Conservation (phyloP, 37 sponge, comb jelly and placozoan genomes). For the Oopsacas minuta region DNA sequence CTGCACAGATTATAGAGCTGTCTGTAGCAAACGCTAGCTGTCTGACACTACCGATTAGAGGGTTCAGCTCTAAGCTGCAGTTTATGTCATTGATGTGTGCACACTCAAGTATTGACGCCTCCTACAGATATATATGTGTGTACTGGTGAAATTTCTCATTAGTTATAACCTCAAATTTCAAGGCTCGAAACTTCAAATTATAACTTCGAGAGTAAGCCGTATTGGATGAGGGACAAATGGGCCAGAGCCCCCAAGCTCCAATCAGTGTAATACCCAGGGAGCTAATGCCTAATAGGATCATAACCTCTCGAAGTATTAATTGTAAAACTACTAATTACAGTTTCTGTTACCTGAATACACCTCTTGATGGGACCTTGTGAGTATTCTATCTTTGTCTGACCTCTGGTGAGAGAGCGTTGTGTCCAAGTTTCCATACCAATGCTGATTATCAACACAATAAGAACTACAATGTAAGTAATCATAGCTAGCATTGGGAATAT, state of each 20-base stretch:
- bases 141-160: no score
- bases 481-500: not conserved
- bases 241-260: no score
- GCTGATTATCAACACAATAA: not conserved
- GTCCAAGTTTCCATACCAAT: not conserved
- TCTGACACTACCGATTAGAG: not conserved
- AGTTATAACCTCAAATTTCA: no score
- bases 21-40: not conserved
- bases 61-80: not conserved
- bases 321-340: no score
- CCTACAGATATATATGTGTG: no score
- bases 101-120: not conserved
- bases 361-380: not conserved
- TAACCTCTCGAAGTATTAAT: not conserved
- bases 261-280: no score
- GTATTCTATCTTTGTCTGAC: slow-evolving; percentile 10
- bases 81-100: slow-evolving; percentile 16
- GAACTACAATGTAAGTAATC: not conserved
- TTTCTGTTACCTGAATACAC: not conserved
- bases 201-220: no score
- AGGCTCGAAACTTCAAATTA: no score
- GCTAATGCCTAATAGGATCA: not conserved
- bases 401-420: slow-evolving; percentile 9
- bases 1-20: not conserved
- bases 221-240: no score